A percentile compares a stretch with the other conserved stretches of the same genome.
Conservation (phyloP, 2,113 vertebrate genomes). For the Limnothrissa miodon region DNA sequence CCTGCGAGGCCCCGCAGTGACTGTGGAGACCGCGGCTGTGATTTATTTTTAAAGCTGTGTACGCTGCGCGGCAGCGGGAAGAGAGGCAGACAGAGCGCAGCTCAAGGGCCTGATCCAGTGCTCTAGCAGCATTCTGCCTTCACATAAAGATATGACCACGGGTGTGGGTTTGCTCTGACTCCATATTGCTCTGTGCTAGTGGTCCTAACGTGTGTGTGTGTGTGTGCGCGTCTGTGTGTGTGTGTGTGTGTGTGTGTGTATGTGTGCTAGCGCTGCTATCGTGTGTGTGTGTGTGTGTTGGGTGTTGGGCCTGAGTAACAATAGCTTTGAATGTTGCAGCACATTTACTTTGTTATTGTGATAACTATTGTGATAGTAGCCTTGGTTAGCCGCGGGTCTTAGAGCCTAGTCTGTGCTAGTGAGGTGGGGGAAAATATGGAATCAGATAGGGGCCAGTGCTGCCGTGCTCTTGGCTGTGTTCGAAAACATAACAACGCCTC, state of each 20-base stretch:
- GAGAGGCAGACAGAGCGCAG: constrained; percentile 42
- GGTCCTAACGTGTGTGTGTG: neutral
- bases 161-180: neutral
- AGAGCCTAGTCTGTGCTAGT: neutral
- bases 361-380: neutral
- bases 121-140: too few relatives aligned
- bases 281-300: neutral
- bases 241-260: neutral
- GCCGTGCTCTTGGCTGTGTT: neutral
- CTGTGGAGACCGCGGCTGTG: constrained; percentile 60
- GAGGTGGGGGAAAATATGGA: neutral
- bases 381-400: neutral
- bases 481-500: neutral
- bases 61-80: constrained; percentile 29
- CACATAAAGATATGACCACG: neutral
- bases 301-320: too few relatives aligned
- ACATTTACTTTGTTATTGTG: neutral
- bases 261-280: neutral
- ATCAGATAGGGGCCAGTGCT: neutral
- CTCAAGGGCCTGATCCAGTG: neutral
- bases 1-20: constrained; percentile 67
- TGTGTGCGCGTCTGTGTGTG: neutral
- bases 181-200: neutral
- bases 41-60: constrained; percentile 71
- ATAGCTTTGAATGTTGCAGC: neutral